Evolutionary conservation across 2,113 vertebrate genomes (phyloP), one percentile per base, ranked within the genome.

Genomic region (Cololabis saira): DNA sequence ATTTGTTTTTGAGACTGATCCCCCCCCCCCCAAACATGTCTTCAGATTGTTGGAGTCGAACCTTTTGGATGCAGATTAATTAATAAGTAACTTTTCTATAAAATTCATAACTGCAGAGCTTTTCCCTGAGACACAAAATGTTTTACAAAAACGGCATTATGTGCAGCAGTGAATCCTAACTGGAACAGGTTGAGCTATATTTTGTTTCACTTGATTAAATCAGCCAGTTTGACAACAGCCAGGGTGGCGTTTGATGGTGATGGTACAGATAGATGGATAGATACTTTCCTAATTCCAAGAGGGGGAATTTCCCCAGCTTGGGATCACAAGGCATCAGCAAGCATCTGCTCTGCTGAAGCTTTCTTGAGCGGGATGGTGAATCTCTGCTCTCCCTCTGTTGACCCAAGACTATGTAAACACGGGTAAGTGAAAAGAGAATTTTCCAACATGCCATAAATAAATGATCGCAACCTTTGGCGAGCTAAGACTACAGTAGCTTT

Each of bases 361-460:
- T 62, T 54, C 27, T 33, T 58, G 19, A 66, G 12, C 51, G 19
- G 11, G 54, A 66, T 17, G 14, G 21, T 49, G 55, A 71, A 71
- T 65, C 59, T 72, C 44, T 8, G 24, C n/a, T 3, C 15, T 48
- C 5, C 33, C 18, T 44, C 47, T 56, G 44, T 63, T 68, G 49
- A 66, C 64, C 40, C 19, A 60, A 53, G 41, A 2, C 64, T 81
- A 57, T 74, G 48, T 72, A 71, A 78, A 74, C 67, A 37, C 10
- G 33, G 33, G 3, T 37, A 37, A 37, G 58, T 42, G 21, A 71
- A 83, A 74, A 74, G 68, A 81, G 68, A 76, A 70, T 84, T 76
- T 74, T 81, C 30, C 61, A 76, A 61, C 30, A 49, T 44, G 56
- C 4, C 52, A 68, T 84, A 37, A 84, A 82, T 76, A 86, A 88